Evolutionary conservation across 2,888 invertebrate genomes (phyloP).

Genomic region (Archips crataeganus): DNA sequence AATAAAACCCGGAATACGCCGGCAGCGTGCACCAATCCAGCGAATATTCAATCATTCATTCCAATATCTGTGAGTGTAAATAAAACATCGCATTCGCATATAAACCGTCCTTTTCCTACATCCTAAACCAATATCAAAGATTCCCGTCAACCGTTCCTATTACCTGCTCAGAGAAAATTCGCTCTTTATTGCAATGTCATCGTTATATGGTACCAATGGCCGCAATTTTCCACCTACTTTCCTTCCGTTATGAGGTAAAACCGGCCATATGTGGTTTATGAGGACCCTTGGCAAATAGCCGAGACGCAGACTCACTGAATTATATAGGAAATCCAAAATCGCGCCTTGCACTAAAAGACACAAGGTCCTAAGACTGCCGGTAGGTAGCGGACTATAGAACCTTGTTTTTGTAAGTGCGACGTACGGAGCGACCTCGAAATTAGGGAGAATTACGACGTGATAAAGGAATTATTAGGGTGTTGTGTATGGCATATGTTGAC

Average conservation of each 20-base stretch:
- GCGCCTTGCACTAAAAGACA: background rate
- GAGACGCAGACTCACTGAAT: background rate
- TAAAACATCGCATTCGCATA: constrained; percentile 3
- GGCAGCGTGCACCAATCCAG: background rate
- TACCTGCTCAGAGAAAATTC: constrained; percentile 30
- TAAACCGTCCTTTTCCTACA: background rate
- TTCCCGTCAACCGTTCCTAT: constrained; percentile 20
- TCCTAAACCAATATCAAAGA: constrained; percentile 35
- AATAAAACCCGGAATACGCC: background rate
- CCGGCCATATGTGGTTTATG: constrained; percentile 36
- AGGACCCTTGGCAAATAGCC: constrained; percentile 23
- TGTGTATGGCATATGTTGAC: constrained; percentile 8
- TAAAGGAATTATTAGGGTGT: constrained; percentile 25
- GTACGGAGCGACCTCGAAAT: constrained; percentile 25
- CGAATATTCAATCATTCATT: constrained; percentile 3
- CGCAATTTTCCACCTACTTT: constrained; percentile 41
- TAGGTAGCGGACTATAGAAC: background rate
- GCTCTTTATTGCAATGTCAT: constrained; percentile 39
- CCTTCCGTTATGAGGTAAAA: constrained; percentile 30
- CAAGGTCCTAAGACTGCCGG: background rate
- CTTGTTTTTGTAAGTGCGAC: background rate
- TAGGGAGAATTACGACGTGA: constrained; percentile 39
- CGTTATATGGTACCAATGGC: constrained; percentile 28
- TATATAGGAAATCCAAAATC: background rate
- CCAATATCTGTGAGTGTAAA: constrained; percentile 1